Base-by-base conservation (phyloP, 2,888 invertebrate species). In the Dolichomitus sp. region DNA sequence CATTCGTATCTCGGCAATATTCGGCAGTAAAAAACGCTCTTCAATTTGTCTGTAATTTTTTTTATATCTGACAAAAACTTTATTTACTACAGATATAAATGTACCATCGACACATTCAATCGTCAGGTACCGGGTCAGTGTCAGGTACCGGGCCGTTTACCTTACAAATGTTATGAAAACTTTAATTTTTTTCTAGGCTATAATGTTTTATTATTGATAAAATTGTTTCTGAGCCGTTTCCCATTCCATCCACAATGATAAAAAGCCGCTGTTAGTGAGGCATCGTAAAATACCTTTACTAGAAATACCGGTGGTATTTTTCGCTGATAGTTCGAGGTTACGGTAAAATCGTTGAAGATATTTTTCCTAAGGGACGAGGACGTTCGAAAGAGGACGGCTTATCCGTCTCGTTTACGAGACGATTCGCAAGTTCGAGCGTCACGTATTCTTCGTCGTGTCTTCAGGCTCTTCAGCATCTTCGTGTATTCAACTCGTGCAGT, bases 371-470 rank as follows among this genome's bases (percentile, higher is more conserved):
- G 48, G 54, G 54, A 57, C 54, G 63, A 59, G 19, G 68, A 19
- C 19, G 12, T 17, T 23, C 12, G 33, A 14, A 59, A 12, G 52
- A 33, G 54, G 52, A 11, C 45, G 54, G 40, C 63, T 76, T 75
- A 81, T 76, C 74, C 74, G 68, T 75, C 70, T 81, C 76, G 65
- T 66, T 76, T 59, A 59, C 63, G 48, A 59, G 59, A 80, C 68
- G 33, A 42, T 12, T 42, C 63, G 37, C 19, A 27, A 40, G 70
- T 57, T 61, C 52, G 52, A 68, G 42, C 23, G 42, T 42, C 27
- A 40, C 61, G 33, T 30, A 65, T 65, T 72, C 65, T 59, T 48
- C 27, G 37, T 48, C 57, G 17, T 59, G 65, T 9, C 54, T 63
- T 23, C 33, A 14, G 57, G 42, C 30, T 66, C 54, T n/a, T n/a